phyloP scores from a whole-genome alignment of 2,113 vertebrate species.

The Phodopus roborovskii region DNA sequence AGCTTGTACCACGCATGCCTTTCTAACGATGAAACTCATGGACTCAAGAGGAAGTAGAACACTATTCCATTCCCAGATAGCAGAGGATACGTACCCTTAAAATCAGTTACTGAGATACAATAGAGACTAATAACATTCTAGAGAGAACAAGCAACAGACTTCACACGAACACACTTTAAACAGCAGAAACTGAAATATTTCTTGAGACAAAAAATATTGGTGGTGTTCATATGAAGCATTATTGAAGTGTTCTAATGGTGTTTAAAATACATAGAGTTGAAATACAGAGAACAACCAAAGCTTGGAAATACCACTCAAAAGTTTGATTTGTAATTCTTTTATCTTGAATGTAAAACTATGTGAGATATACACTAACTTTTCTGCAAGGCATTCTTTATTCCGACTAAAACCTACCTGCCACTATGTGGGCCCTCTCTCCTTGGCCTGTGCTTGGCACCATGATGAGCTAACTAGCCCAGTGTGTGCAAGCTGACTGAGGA shows the following conservation, averaged over 20 bases:
- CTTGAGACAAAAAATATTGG: not conserved
- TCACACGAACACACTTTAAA: conserved; percentile 24
- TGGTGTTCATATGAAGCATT: not conserved
- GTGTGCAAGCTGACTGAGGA: not conserved
- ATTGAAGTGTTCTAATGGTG: not conserved
- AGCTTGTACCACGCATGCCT: not conserved
- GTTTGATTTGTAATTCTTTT: not conserved
- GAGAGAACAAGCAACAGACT: not conserved
- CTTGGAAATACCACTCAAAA: not conserved
- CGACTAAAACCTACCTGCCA: not conserved
- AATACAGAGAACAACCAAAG: conserved; percentile 21
- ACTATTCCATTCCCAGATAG: not conserved
- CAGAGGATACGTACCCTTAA: conserved; percentile 4
- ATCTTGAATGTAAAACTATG: not conserved
- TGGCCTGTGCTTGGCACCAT: not conserved
- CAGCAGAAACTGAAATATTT: conserved; percentile 1
- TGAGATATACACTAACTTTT: not conserved
- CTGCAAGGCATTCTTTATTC: not conserved
- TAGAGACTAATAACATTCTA: not conserved
- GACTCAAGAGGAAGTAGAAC: conserved; percentile 14
- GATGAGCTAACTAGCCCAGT: not conserved
- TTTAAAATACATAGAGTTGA: not conserved
- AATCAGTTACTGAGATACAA: conserved; percentile 12
- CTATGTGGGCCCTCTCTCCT: not conserved
- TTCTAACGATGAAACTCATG: not conserved